Evolutionary conservation across 1,140 invertebrate genomes (phyloP).

Genomic region (Atta colombica): DNA sequence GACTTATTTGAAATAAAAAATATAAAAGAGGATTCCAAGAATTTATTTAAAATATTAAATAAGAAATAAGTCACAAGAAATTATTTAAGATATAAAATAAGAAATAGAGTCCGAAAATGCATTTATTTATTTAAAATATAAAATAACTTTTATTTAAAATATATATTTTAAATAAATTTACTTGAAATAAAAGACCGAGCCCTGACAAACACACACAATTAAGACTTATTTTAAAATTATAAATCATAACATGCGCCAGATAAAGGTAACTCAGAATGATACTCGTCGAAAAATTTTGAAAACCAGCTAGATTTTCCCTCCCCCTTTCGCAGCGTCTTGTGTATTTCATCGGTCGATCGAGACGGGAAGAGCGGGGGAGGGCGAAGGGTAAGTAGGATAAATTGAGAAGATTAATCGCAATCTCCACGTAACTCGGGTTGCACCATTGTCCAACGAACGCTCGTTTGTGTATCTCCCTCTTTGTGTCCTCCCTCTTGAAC

Average conservation of each 20-base stretch:
- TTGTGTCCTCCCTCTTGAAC: slow-evolving; percentile 63
- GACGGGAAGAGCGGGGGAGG: slow-evolving; percentile 15
- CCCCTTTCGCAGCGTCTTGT: background rate
- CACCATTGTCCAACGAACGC: slow-evolving; percentile 73
- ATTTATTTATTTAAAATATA: too few relatives aligned
- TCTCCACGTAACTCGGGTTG: slow-evolving; percentile 76
- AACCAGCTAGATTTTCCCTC: background rate
- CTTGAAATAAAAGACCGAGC: too few relatives aligned
- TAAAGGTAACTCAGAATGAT: background rate
- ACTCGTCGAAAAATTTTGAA: background rate
- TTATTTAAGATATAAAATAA: too few relatives aligned
- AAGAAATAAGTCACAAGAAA: too few relatives aligned
- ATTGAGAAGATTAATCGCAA: slow-evolving; percentile 79
- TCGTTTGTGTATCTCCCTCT: background rate
- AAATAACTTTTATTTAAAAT: too few relatives aligned
- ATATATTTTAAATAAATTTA: too few relatives aligned
- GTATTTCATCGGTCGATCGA: slow-evolving; percentile 30
- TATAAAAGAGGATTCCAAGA: too few relatives aligned
- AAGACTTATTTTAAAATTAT: background rate
- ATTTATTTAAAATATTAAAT: too few relatives aligned
- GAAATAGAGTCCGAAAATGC: too few relatives aligned
- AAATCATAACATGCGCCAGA: background rate
- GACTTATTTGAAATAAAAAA: too few relatives aligned
- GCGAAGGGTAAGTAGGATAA: slow-evolving; percentile 64
- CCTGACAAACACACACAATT: background rate